Evolutionary conservation across 30 jellyfish, hydroid and myxozoan genomes (phyloP).

Genomic region (Rhopilema esculentum): DNA sequence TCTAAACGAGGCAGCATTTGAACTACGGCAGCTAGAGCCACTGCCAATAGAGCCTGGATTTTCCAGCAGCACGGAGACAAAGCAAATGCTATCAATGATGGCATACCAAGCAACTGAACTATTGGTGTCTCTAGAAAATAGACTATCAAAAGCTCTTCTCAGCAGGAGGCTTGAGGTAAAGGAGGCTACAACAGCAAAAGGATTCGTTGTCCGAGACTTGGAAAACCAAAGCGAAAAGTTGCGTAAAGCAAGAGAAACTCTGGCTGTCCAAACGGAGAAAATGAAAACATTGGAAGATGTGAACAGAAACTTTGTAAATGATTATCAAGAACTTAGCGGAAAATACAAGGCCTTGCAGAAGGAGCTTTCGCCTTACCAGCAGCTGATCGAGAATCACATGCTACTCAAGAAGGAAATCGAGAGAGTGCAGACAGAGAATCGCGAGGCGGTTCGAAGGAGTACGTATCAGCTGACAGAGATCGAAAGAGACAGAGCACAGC

Average conservation of each 20-base stretch:
- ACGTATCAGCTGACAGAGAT: constrained; percentile 4
- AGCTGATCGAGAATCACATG: constrained; percentile 50
- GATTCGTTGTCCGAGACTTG: constrained; percentile 43
- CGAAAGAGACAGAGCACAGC: constrained; percentile 58
- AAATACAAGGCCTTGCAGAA: constrained; percentile 41
- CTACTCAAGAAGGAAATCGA: constrained; percentile 46
- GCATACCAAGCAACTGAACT: constrained; percentile 70
- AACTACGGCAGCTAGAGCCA: constrained; percentile 64
- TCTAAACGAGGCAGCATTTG: constrained; percentile 72
- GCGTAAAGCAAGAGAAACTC: constrained; percentile 48
- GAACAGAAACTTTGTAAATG: constrained; percentile 7
- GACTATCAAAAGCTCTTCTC: constrained; percentile 72
- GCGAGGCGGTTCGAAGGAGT: constrained; percentile 2
- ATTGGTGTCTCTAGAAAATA: constrained; percentile 58
- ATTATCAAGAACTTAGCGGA: constrained; percentile 19
- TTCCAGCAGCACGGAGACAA: constrained; percentile 71
- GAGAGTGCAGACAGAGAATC: constrained; percentile 36
- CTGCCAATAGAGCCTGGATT: constrained; percentile 56
- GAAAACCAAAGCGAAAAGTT: constrained; percentile 66
- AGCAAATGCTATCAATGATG: constrained; percentile 58
- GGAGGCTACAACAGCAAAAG: constrained; percentile 69
- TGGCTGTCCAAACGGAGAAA: constrained; percentile 57
- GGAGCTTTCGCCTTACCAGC: constrained; percentile 68
- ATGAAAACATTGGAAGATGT: constrained; percentile 35
- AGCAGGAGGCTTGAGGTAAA: constrained; percentile 63